Evolutionary conservation across 2,888 invertebrate species (phyloP), one percentile per base, ranked within the genome.

Genomic region (Tanypteryx hageni): DNA sequence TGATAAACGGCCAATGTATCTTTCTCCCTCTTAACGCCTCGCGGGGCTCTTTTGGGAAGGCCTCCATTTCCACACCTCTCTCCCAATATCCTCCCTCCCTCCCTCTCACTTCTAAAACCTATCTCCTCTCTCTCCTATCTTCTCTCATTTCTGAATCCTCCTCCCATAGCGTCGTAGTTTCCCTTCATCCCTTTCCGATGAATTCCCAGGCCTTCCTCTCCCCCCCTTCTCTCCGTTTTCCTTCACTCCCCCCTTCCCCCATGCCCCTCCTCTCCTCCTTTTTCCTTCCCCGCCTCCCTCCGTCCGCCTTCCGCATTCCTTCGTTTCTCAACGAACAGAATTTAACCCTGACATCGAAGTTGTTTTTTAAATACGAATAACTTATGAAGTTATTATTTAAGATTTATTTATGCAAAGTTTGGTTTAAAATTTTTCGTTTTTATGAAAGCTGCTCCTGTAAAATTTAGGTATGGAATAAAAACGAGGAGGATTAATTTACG

Each of bases 221-320:
- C 57, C 57, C 56, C 16, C 14, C 82, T 13, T 11, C 83, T 83
- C 56, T 16, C 56, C 27, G 0, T 83, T 57, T 56, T n/a, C 44
- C 44, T n/a, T n/a, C n/a, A n/a, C n/a, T n/a, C n/a, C n/a, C n/a
- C n/a, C n/a, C n/a, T n/a, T n/a, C n/a, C n/a, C n/a, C n/a, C n/a
- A n/a, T n/a, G n/a, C 56, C 57, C 57, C 56, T 13, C 14, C 82
- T 13, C 31, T 44, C 44, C 56, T 16, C 56, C 27, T 0, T 83
- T 57, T 56, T n/a, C 44, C 44, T n/a, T 44, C 7, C 10, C 27
- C n/a, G 18, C 83, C 1, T 10, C 27, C 44, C 27, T 18, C 57
- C 82, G 31, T 44, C 14, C 57, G 18, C 57, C 56, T n/a, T 83
- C 83, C 82, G 11, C 82, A 83, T 83, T 83, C 83, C 44, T 44